phyloP scores from a whole-genome alignment of 1,140 invertebrate genomes.

The Zaprionus ornatus region DNA sequence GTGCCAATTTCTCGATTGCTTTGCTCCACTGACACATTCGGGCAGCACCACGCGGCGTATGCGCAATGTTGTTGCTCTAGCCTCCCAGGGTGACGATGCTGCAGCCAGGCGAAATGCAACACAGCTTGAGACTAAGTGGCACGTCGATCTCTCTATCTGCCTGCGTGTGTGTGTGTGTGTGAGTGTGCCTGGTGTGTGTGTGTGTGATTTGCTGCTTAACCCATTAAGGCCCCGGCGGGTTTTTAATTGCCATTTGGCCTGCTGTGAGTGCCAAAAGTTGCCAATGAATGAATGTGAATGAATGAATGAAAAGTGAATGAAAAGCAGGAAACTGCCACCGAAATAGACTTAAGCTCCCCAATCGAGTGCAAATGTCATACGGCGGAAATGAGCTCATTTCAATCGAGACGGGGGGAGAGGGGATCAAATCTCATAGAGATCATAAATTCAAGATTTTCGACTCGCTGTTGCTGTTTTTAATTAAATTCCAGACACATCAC shows the following conservation, averaged over 20 bases:
- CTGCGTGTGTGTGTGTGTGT: neutral
- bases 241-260: conserved; percentile 76
- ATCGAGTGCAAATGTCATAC: conserved; percentile 60
- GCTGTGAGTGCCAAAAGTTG: conserved; percentile 73
- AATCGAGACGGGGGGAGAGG: neutral
- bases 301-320: conserved; percentile 55
- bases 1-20: conserved; percentile 69
- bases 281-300: conserved; percentile 74
- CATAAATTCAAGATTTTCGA: conserved; percentile 60
- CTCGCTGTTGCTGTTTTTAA: conserved; percentile 57
- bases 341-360: conserved; percentile 38
- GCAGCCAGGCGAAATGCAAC: conserved; percentile 28
- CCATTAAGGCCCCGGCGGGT: conserved; percentile 67
- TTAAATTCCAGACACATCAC: conserved; percentile 73
- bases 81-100: conserved; percentile 63
- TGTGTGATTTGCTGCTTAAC: conserved; percentile 54
- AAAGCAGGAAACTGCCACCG: conserved; percentile 55
- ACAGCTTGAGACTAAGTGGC: conserved; percentile 76
- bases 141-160: conserved; percentile 23
- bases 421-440: conserved; percentile 49
- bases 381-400: conserved; percentile 81
- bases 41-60: conserved; percentile 59
- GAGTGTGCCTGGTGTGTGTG: conserved; percentile 5
- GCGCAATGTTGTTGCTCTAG: conserved; percentile 71
- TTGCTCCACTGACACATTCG: conserved; percentile 53